Base-by-base conservation (phyloP, 2,888 invertebrate species). In the Ametastegia equiseti region DNA sequence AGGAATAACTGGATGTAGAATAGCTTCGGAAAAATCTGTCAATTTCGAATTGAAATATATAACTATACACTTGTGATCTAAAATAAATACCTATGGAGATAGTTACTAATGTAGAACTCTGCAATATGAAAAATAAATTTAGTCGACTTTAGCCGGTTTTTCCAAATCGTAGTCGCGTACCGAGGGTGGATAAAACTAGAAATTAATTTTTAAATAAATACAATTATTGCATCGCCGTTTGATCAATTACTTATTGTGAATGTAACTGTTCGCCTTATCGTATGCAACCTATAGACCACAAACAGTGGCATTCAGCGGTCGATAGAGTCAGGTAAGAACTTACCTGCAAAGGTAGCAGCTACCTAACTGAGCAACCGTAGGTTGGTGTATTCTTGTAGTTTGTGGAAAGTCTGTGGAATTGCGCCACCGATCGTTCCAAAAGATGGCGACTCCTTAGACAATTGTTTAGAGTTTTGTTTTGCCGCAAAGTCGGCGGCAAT, bases 401-500 rank as follows among this genome's bases (percentile, higher is more conserved):
- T 13, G 9, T n/a, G 27, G 54, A 75, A 33, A 75, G 9, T 54
- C 54, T 54, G 54, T 1, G 11, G 13, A 36, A 50, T 54, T n/a
- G 54, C 75, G 54, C 13, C 50, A 15, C 4, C 75, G 5, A 11
- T 50, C 23, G 9, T 36, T 75, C 1, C n/a, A 11, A 36, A n/a
- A 11, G 54, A 15, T 36, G 27, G 36, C 54, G 54, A 13, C 3
- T 7, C 3, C 54, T 36, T 75, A 19, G 50, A 19, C 19, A 19
- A 36, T 33, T 23, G 7, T 11, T 13, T 9, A 11, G 33, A 73
- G 33, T 54, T 23, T 33, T n/a, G n/a, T 36, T n/a, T 7, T n/a
- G 33, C 75, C 75, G 54, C 36, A 54, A 19, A 75, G n/a, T 19
- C 5, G 0, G 50, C 75, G 75, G 45, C 71, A 75, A 75, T 36